Evolutionary conservation across 2,113 vertebrate species (phyloP).

Genomic region (Prochilodus magdalenae): DNA sequence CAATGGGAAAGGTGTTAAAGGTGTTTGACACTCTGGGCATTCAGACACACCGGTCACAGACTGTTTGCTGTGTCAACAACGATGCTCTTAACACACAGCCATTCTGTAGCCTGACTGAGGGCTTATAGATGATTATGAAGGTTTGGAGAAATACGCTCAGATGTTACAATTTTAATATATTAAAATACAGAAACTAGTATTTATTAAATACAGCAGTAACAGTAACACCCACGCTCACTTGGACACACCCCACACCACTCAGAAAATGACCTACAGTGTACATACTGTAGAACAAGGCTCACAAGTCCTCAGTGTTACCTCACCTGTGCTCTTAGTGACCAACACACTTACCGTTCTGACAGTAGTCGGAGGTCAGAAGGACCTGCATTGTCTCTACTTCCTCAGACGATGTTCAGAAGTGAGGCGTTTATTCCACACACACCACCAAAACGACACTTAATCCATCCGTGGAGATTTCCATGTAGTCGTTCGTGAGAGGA

Average conservation of each 20-base stretch:
- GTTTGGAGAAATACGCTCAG: too few relatives aligned
- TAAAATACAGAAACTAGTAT: too few relatives aligned
- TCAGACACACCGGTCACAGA: not conserved
- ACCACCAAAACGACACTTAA: not conserved
- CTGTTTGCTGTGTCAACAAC: slow-evolving; percentile 25
- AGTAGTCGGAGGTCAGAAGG: slow-evolving; percentile 59
- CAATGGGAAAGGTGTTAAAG: not conserved
- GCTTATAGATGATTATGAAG: too few relatives aligned
- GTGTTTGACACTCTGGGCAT: not conserved
- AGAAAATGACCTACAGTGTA: too few relatives aligned
- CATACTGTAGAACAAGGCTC: too few relatives aligned
- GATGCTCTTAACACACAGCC: too few relatives aligned
- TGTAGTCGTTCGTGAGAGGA: not conserved
- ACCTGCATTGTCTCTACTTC: slow-evolving; percentile 61
- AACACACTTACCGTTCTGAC: slow-evolving; percentile 63
- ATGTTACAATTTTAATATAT: too few relatives aligned
- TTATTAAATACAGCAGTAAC: too few relatives aligned
- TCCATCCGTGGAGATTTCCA: not conserved
- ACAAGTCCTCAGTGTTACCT: not conserved
- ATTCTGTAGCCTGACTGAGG: too few relatives aligned
- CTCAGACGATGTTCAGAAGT: not conserved
- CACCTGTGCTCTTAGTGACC: not conserved
- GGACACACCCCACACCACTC: too few relatives aligned
- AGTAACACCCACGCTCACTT: too few relatives aligned
- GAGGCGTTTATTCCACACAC: slow-evolving; percentile 6